Evolutionary conservation across 2,888 invertebrate genomes (phyloP).

Genomic region (Pollenia labialis): DNA sequence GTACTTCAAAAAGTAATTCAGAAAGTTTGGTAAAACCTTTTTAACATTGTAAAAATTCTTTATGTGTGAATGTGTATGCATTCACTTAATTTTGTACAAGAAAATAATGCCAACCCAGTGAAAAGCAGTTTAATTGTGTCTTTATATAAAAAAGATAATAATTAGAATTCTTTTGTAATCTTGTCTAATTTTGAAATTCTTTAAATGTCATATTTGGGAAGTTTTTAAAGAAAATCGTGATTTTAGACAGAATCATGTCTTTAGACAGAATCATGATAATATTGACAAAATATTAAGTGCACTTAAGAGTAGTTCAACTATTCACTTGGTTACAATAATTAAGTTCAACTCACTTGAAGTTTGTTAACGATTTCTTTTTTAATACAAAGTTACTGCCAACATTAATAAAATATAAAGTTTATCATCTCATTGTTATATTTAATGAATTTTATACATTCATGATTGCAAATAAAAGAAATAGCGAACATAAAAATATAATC

Average conservation of each 20-base stretch:
- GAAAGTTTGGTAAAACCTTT: conserved; percentile 30
- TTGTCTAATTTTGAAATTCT: no score
- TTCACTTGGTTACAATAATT: conserved; percentile 4
- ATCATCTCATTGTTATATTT: conserved; percentile 18
- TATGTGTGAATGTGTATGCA: not conserved
- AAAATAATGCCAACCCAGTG: not conserved
- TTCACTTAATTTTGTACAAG: conserved; percentile 1
- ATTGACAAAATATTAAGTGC: no score
- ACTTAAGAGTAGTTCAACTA: not conserved
- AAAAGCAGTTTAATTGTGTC: not conserved
- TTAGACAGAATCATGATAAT: no score
- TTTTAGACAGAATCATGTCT: no score
- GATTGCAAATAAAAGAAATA: conserved; percentile 19
- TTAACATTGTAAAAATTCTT: conserved; percentile 25
- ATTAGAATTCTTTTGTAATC: no score
- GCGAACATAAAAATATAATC: not conserved
- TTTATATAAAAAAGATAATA: no score
- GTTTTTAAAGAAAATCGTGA: no score
- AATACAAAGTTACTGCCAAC: conserved; percentile 9
- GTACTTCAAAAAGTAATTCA: conserved; percentile 18
- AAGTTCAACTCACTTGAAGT: conserved; percentile 20
- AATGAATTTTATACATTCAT: conserved; percentile 26
- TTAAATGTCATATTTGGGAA: no score
- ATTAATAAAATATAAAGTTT: conserved; percentile 28
- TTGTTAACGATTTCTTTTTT: conserved; percentile 16